Base-by-base conservation (phyloP, 1,140 invertebrate genomes). In the Gonatopus flavifemur region DNA sequence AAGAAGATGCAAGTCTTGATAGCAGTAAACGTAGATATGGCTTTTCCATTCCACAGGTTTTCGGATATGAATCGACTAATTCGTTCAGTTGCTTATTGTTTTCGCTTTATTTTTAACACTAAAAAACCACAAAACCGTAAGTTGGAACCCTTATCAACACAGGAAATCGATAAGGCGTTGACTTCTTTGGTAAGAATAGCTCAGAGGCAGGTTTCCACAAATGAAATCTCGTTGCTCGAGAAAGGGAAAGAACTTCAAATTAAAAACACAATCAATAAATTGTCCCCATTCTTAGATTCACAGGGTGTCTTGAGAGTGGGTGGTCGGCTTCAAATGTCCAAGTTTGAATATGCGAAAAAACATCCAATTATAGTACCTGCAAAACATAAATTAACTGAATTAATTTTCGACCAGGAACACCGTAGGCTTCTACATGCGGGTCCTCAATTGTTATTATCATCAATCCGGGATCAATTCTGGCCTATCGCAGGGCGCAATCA, bases 231-330 rank as follows among this genome's bases (percentile, higher is more conserved):
- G 5, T 5, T 3, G 18, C 19, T 52, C 2, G 3, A 35, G 21
- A 36, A 51, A 12, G 16, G 24, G 5, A 24, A 20, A 13, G 2
- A 4, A 1, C 36, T 45, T 22, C 2, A 5, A 16, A 12, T 10
- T 10, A 18, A 44, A 6, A 49, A 31, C 9, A 22, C 35, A n/a
- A n/a, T 60, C 18, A 6, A 25, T 10, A 24, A 22, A 6, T 33
- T 61, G 15, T 36, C 28, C 31, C 59, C 60, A 3, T 66, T 64
- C 28, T 31, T 69, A 9, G 54, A 64, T 47, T 3, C 39, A 15
- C 20, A 52, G 10, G 49, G 40, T 9, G 24, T 62, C 8, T 37
- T 67, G n/a, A 37, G 75, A 64, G 65, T 72, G 3, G 66, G 67
- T 20, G 67, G 66, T 5, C 33, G 66, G 22, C 24, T 70, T 9